These are phyloP conservation scores for Erinaceus europaeus DNA, from an alignment of 2,113 vertebrate species.

Conservation along the genomic window DNA sequence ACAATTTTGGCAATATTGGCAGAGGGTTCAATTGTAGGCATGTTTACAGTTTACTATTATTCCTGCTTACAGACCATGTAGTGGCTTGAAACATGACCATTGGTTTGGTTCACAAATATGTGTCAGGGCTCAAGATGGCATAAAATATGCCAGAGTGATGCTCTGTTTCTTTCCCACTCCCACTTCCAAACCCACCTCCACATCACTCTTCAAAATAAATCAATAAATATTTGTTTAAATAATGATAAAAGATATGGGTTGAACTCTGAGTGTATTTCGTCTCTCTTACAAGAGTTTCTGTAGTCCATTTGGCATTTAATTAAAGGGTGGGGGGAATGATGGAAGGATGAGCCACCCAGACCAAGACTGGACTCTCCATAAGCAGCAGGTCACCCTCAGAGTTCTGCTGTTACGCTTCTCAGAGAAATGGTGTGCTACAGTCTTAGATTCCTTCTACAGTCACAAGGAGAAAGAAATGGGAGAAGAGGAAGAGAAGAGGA, in stretches of 20 bases:
- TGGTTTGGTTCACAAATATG: neutral
- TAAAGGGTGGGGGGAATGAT: neutral
- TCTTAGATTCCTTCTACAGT: neutral
- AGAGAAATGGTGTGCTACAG: neutral
- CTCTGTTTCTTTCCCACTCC: too few species aligned
- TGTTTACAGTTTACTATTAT: neutral
- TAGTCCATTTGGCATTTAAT: neutral
- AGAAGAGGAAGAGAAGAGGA: neutral
- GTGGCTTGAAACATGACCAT: neutral
- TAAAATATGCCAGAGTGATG: too few species aligned
- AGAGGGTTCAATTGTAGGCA: neutral
- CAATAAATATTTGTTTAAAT: too few species aligned
- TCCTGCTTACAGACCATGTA: neutral
- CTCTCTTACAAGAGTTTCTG: neutral
- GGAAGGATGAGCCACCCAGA: neutral
- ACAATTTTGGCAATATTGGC: neutral
- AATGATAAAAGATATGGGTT: too few species aligned
- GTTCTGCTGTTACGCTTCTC: neutral
- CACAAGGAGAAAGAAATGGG: too few species aligned
- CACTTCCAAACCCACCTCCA: too few species aligned
- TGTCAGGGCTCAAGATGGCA: neutral
- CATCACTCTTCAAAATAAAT: too few species aligned
- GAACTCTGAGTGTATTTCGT: neutral
- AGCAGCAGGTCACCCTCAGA: neutral
- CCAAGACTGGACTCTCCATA: neutral